Evolutionary conservation across 2,888 invertebrate genomes (phyloP), one percentile per base, ranked within the genome.

Genomic region (Mythimna impura): DNA sequence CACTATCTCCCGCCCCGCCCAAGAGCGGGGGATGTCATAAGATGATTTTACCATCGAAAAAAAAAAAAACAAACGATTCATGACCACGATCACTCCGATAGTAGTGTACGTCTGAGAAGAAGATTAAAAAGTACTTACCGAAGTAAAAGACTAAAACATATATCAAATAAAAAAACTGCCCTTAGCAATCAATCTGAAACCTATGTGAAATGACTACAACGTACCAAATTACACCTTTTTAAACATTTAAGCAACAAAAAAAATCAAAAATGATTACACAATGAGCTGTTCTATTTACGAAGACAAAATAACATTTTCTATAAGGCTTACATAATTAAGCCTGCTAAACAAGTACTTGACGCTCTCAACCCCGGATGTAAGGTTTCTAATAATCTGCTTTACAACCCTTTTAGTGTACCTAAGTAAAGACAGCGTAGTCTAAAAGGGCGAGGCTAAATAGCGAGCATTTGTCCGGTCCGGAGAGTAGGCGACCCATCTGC

Each of bases 371-470:
- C 52, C 47, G 57, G 22, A 60, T 74, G 62, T 66, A 79, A 66
- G 55, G 71, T 68, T 74, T 71, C 64, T 55, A 67, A 78, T 61
- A 54, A 74, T 43, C 54, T 67, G n/a, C 43, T 43, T 58, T 40
- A 52, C 22, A 69, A 75, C 75, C 82, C 84, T 86, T 87, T 84
- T 78, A 84, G 83, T 83, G 72, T 84, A 81, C 80, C 77, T 85
- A 82, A 85, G 76, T 85, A 81, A 85, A 85, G 83, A 82, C 82
- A 82, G 83, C 72, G 72, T 82, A 73, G 61, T 83, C 73, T 86
- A 86, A 86, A 88, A 86, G 86, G 87, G 85, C 82, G 70, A 71
- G 73, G 73, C 87, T 89, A 88, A 89, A 90, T 90, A 87, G 87
- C 83, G 64, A 82, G 68, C 87, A 87, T 90, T 90, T 89, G 86